Evolutionary conservation across 1,140 invertebrate genomes (phyloP), one percentile per base, ranked within the genome.

Genomic region (Trachymyrmex cornetzi): DNA sequence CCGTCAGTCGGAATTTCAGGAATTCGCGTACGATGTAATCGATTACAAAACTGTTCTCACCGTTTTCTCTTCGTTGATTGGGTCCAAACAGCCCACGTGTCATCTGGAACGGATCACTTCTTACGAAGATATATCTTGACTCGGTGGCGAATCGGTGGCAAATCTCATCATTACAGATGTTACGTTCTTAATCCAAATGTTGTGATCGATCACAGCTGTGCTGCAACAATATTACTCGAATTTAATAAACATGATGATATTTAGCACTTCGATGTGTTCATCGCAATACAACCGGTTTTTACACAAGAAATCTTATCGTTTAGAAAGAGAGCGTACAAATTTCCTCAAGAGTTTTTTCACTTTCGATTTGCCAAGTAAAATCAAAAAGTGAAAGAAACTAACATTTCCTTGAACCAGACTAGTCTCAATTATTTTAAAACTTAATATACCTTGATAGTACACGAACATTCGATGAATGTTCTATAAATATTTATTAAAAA

Each of bases 11-110:
- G 90, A 91, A 91, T 91, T 87, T 90, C 80, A 91, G 66, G 77
- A 89, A 91, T 91, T 87, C 59, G 11, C 77, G 71, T 22, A 30
- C 84, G 85, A 79, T 86, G 90, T 77, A 91, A 91, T 91, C 89
- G 89, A 91, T 91, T 89, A 90, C 89, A 88, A 87, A 91, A 91
- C 74, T 84, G 3, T 71, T 79, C 66, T 50, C 64, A 24, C 44
- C 63, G 74, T 88, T 88, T 88, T 91, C 89, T 89, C 89, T 71
- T 77, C 34, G 71, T n/a, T 24, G 53, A 38, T 74, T 50, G 55
- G 24, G 44, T 5, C 22, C 38, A n/a, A 53, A 55, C 24, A 6
- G 16, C 27, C 71, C 61, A 48, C 34, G 34, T 14, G 27, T 84
- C 69, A 44, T 48, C 38, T 75, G 24, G 24, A 30, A 48, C 22